phyloP scores from a whole-genome alignment of 2,888 invertebrate genomes.

The Halocaridina rubra region DNA sequence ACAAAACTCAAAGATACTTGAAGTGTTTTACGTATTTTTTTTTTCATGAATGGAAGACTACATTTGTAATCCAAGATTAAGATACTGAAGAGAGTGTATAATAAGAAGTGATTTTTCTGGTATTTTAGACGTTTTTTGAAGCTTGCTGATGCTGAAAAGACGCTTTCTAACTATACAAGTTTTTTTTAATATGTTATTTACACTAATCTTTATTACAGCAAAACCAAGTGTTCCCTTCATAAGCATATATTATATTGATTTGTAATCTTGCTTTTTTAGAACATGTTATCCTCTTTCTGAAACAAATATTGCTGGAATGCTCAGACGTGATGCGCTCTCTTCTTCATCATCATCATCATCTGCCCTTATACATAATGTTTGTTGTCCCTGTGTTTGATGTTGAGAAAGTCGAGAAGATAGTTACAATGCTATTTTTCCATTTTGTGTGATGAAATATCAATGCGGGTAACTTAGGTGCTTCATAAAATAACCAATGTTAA shows the following conservation, averaged over 20 bases:
- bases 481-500: not conserved
- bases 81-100: not conserved
- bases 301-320: not conserved
- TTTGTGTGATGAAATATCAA: constrained; percentile 39
- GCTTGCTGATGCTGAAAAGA: too few relatives aligned
- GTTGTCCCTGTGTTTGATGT: not conserved
- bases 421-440: constrained; percentile 43
- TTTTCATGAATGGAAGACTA: not conserved
- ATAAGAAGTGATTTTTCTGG: too few relatives aligned
- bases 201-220: too few relatives aligned
- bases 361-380: too few relatives aligned
- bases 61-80: not conserved
- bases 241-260: not conserved
- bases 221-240: too few relatives aligned
- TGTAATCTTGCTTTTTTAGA: too few relatives aligned
- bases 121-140: too few relatives aligned
- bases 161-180: too few relatives aligned
- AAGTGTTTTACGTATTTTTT: too few relatives aligned
- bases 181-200: too few relatives aligned
- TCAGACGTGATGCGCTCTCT: not conserved
- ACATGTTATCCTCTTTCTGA: too few relatives aligned
- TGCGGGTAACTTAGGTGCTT: constrained; percentile 56
- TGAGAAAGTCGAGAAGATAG: not conserved
- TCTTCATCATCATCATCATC: not conserved
- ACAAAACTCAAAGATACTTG: too few relatives aligned